Evolutionary conservation across 2,113 vertebrate genomes (phyloP).

Genomic region (Acinonyx jubatus): DNA sequence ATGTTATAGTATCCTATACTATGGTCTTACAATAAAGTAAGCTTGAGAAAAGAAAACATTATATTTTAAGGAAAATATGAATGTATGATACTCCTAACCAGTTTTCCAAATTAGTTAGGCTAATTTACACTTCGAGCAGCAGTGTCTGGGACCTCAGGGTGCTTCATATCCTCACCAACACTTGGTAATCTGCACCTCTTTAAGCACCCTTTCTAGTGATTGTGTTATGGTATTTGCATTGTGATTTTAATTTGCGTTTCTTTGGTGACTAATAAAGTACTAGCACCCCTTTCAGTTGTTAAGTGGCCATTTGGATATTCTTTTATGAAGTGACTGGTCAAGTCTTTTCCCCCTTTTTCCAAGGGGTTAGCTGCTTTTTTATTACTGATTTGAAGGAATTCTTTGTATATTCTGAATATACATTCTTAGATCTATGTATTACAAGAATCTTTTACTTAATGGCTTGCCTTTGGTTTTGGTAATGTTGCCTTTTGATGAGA

Average conservation of each 20-base stretch:
- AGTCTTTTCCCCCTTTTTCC: background rate
- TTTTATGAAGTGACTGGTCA: background rate
- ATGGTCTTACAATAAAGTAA: background rate
- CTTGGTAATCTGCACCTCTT: background rate
- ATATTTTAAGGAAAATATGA: background rate
- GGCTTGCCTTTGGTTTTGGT: background rate
- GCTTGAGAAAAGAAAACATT: background rate
- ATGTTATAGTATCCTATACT: background rate
- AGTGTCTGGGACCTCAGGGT: background rate
- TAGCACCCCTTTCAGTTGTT: background rate
- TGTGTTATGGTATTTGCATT: background rate
- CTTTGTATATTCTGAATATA: background rate
- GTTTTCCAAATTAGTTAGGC: background rate
- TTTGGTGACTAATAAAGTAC: background rate
- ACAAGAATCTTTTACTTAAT: background rate
- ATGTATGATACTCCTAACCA: background rate
- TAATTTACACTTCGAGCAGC: background rate
- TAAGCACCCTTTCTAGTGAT: background rate
- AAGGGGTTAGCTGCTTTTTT: background rate
- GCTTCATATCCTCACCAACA: background rate
- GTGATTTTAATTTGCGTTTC: slow-evolving; percentile 21
- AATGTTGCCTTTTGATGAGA: background rate
- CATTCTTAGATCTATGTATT: background rate
- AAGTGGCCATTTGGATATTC: background rate
- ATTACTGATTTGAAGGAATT: background rate